Evolutionary conservation across 2,113 vertebrate species (phyloP).

Genomic region (Silurus meridionalis): DNA sequence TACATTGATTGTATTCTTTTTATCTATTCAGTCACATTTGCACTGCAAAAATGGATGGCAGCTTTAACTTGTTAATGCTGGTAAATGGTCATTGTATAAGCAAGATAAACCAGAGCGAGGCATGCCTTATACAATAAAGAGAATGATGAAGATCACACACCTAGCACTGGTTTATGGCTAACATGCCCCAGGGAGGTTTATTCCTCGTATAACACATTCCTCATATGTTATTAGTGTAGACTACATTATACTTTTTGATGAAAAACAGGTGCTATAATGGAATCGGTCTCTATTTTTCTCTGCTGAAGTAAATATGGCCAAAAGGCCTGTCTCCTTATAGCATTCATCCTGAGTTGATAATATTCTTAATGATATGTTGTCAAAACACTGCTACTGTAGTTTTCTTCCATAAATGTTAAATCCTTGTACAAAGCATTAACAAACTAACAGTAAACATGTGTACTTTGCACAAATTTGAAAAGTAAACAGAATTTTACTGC

Average conservation of each 20-base stretch:
- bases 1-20: no score
- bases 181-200: neutral
- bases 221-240: neutral
- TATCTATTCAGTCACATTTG: no score
- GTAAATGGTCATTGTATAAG: no score
- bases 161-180: no score
- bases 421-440: neutral
- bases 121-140: no score
- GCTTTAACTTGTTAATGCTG: no score
- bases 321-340: neutral
- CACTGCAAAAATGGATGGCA: no score
- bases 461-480: neutral
- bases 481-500: neutral
- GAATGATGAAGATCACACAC: no score
- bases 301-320: neutral
- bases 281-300: neutral
- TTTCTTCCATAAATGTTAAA: neutral
- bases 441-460: neutral
- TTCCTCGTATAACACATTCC: neutral
- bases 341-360: no score
- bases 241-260: neutral
- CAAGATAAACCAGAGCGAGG: no score
- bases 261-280: neutral
- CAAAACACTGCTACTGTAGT: neutral
- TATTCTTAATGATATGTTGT: no score